Base-by-base conservation (phyloP, 2,113 vertebrate species). In the Crotophaga sulcirostris region DNA sequence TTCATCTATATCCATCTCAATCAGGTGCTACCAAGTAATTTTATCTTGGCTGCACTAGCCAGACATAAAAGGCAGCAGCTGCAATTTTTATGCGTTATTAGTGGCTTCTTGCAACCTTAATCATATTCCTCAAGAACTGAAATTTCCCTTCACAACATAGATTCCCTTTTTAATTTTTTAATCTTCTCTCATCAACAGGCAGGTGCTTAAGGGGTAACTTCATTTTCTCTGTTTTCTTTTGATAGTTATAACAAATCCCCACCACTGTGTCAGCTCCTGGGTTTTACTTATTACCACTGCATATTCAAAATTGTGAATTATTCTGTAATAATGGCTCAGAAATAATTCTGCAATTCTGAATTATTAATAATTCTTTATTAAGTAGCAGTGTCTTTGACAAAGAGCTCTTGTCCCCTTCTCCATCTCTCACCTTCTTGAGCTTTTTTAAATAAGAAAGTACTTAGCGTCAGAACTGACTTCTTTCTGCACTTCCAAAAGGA, bases 21-120 rank as follows among this genome's bases (percentile, higher is more conserved):
- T 93, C 72, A 96, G 25, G 51, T 85, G 7, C 29, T 93, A 85
- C 79, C 47, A 77, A 92, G 38, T 88, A 3, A 90, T 92, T 94
- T 95, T 66, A 23, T 70, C 3, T 10, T 72, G 38, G 72, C 74
- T 75, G 60, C 29, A 18, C 26, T 34, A 42, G 31, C 24, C 59
- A 70, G 62, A 72, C 24, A 59, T 23, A 47, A 74, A 56, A 80
- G 58, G 12, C 36, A 90, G 36, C 63, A 93, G 33, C 34, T 94
- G 45, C 38, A 36, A 24, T 36, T 88, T 93, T 84, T 34, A 29
- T 93, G 34, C 67, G 15, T 83, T 90, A 90, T 77, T 70, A 83
- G 51, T 58, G 68, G 72, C 38, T 92, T 59, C 55, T 77, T 62
- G 29, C 20, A 77, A 88, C 25, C 25, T 77, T 81, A 93, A 91